A percentile compares a stretch with the other conserved stretches of the same genome.
These are phyloP conservation scores for Dasyurus viverrinus DNA, from an alignment of 2,113 vertebrate species.

Conservation along the genomic window DNA sequence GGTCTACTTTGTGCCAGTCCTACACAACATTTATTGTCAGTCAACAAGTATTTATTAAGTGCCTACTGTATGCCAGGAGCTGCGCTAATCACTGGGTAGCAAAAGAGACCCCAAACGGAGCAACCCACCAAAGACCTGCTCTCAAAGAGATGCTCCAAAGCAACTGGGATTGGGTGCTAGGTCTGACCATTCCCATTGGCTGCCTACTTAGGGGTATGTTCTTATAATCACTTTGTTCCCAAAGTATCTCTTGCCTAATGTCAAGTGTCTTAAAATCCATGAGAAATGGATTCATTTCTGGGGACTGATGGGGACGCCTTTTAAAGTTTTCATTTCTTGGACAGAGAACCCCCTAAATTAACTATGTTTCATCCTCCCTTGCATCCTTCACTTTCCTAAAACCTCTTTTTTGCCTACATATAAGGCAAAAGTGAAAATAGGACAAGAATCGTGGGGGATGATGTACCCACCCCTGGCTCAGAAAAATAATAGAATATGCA, in stretches of 20 bases:
- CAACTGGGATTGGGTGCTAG: neutral
- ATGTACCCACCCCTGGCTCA: neutral
- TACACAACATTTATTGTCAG: too few species aligned
- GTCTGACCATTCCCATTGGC: neutral
- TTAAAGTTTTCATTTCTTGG: neutral
- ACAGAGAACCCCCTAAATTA: neutral
- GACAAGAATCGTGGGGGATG: neutral
- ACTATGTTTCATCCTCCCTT: neutral
- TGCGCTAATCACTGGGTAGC: too few species aligned
- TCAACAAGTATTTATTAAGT: too few species aligned
- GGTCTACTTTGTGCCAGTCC: too few species aligned
- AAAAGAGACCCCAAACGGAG: too few species aligned
- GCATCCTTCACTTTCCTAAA: neutral
- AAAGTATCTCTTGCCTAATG: neutral
- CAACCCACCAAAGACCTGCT: too few species aligned
- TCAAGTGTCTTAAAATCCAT: neutral
- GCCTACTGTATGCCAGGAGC: too few species aligned
- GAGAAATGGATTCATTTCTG: neutral
- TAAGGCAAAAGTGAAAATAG: neutral
- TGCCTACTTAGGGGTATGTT: neutral
- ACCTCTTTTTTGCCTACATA: neutral
- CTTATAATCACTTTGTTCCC: neutral
- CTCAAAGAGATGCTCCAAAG: neutral
- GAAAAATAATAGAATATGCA: neutral
- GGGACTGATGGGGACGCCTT: neutral